phyloP scores from a whole-genome alignment of 2,888 invertebrate species.

The Nomada lathburiana region DNA sequence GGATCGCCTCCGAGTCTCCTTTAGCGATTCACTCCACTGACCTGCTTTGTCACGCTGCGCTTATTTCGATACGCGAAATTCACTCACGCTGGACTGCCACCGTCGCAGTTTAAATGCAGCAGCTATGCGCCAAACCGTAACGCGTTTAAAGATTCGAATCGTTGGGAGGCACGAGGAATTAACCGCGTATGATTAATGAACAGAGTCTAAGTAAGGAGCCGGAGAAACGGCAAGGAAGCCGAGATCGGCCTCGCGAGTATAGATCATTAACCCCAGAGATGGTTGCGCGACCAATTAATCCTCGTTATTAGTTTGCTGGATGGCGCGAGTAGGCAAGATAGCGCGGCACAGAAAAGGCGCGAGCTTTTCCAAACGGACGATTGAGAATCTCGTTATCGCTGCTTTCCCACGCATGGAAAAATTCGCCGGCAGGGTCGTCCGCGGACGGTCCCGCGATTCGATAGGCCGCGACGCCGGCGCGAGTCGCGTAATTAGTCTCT shows the following conservation, averaged over 20 bases:
- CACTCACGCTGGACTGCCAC: no score
- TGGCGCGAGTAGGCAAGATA: conserved; percentile 5
- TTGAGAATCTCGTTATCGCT: conserved; percentile 47
- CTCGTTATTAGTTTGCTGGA: conserved; percentile 23
- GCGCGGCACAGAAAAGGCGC: not conserved
- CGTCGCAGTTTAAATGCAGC: no score
- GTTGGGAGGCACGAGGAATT: not conserved
- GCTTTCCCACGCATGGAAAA: conserved; percentile 52
- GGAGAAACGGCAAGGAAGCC: not conserved
- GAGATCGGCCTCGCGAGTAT: not conserved
- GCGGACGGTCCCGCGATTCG: conserved; percentile 1
- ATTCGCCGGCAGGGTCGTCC: not conserved
- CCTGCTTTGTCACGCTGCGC: conserved; percentile 7
- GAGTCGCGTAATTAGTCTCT: conserved; percentile 55
- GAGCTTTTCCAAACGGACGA: conserved; percentile 26
- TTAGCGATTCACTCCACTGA: conserved; percentile 21
- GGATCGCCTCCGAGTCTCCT: not conserved
- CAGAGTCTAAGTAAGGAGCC: conserved; percentile 4
- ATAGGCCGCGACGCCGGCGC: conserved; percentile 6
- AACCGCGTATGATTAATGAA: conserved; percentile 22
- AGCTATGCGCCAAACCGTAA: no score
- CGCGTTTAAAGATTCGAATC: not conserved
- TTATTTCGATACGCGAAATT: conserved; percentile 4
- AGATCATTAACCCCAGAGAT: conserved; percentile 23
- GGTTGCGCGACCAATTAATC: conserved; percentile 30